Conservation (phyloP, 2,888 invertebrate species). For the Orthosia incerta region DNA sequence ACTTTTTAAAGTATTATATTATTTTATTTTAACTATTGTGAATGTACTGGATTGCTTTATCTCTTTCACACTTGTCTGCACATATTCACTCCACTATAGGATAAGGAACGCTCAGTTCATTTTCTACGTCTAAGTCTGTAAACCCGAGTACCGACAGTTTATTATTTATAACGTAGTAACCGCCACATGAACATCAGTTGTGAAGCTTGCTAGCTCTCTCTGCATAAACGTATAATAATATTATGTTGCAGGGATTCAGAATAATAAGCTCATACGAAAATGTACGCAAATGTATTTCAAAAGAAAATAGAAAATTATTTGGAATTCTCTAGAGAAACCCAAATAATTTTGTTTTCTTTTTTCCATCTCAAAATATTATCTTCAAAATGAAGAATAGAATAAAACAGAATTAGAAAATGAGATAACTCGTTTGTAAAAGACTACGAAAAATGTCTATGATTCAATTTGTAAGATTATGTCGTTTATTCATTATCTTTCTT, state of each 20-base stretch:
- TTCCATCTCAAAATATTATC: no score
- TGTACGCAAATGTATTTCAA: neutral
- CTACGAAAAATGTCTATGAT: no score
- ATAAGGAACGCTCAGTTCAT: neutral
- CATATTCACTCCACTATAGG: neutral
- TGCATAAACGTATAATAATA: conserved; percentile 3
- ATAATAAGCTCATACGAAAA: neutral
- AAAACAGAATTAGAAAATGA: no score
- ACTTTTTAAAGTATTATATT: no score
- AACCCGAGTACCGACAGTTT: neutral
- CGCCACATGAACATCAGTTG: neutral
- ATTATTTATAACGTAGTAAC: conserved; percentile 19
- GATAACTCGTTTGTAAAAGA: no score
- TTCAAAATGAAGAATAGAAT: no score
- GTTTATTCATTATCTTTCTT: no score
- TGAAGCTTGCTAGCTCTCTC: conserved; percentile 15
- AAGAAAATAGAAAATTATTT: no score
- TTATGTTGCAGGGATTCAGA: neutral
- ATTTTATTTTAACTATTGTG: no score
- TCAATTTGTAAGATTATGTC: no score
- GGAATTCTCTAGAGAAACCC: no score
- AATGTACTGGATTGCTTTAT: neutral
- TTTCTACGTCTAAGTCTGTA: neutral
- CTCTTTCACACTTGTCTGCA: neutral
- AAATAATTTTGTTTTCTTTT: no score